Evolutionary conservation across 2,113 vertebrate species (phyloP).

Genomic region (Rattus rattus): DNA sequence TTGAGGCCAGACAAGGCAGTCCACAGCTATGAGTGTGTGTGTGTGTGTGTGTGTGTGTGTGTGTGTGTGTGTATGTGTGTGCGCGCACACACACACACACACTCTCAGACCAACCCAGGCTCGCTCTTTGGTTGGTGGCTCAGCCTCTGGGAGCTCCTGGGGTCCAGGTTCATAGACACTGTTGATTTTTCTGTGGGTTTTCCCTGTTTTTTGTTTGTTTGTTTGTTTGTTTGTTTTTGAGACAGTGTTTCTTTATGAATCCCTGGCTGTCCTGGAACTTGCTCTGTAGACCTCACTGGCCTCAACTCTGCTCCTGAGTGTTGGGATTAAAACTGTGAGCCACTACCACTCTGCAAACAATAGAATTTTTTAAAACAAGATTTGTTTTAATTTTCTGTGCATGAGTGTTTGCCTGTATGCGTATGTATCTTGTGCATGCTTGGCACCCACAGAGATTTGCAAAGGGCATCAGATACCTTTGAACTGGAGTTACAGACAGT

Average conservation of each 20-base stretch:
- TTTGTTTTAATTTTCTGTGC: neutral
- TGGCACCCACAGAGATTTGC: neutral
- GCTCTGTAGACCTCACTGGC: neutral
- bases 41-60: no score
- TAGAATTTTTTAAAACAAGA: neutral
- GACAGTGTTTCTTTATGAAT: neutral
- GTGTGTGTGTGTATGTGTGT: no score
- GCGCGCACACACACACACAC: no score
- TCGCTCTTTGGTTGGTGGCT: no score
- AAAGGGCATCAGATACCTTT: neutral
- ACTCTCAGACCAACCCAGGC: no score
- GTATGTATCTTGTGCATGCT: neutral
- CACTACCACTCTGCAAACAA: neutral
- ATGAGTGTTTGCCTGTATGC: neutral
- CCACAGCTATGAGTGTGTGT: no score
- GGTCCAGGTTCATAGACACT: no score
- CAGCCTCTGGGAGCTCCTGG: no score
- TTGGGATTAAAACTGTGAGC: neutral
- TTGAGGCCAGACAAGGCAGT: no score
- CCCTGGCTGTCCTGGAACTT: neutral
- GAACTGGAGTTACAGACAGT: neutral
- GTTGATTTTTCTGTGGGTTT: no score
- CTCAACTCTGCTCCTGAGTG: neutral
- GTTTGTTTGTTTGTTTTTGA: no score
- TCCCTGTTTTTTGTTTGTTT: no score